Evolutionary conservation across 37 sponge, comb jelly and placozoan species (phyloP).

Genomic region (Theonella swinhoei): DNA sequence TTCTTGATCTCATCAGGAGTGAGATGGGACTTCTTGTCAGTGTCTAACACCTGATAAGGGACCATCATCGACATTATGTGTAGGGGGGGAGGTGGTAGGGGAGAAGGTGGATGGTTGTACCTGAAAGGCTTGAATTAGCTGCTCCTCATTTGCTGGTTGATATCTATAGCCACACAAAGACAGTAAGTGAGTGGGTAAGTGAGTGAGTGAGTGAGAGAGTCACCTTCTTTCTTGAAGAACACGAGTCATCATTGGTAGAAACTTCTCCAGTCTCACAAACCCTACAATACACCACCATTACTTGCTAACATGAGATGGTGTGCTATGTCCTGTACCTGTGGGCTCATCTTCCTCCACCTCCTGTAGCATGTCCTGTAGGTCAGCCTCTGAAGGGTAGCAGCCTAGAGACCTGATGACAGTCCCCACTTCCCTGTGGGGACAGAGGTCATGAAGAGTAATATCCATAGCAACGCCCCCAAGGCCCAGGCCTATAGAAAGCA

Average conservation of each 20-base stretch:
- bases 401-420: slow-evolving; percentile 86
- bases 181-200: neutral
- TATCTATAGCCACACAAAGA: slow-evolving; percentile 34
- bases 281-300: no score
- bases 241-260: slow-evolving; percentile 89
- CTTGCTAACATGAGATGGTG: no score
- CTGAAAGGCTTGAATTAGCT: slow-evolving; percentile 49
- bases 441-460: neutral
- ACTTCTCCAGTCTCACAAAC: slow-evolving; percentile 85
- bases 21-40: slow-evolving; percentile 80
- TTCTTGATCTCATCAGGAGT: slow-evolving; percentile 82
- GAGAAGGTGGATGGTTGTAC: neutral
- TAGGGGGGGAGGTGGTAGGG: neutral
- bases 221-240: slow-evolving; percentile 85
- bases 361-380: slow-evolving; percentile 79
- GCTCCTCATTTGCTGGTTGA: slow-evolving; percentile 69
- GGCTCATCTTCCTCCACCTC: slow-evolving; percentile 97
- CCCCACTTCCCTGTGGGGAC: slow-evolving; percentile 70
- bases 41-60: slow-evolving; percentile 73
- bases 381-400: slow-evolving; percentile 88
- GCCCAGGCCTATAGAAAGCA: no score
- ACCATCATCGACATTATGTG: neutral
- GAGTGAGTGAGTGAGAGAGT: neutral
- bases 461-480: neutral
- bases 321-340: slow-evolving; percentile 38